These are phyloP conservation scores for Chloroceryle aenea DNA, from an alignment of 2,113 vertebrate species.

Conservation along the genomic window DNA sequence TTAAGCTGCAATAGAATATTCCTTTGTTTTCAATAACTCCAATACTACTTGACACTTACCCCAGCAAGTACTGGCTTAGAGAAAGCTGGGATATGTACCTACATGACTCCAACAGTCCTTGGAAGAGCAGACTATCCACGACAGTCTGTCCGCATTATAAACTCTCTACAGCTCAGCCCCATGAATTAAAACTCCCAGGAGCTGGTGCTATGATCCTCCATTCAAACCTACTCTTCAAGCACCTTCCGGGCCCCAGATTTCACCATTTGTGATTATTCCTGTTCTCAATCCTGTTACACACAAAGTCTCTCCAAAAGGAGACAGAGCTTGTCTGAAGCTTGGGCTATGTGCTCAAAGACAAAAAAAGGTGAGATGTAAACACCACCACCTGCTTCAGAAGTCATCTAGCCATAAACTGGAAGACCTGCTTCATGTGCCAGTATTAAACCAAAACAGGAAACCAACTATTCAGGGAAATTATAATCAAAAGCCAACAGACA, in stretches of 20 bases:
- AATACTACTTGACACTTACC: neutral
- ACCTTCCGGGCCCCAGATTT: neutral
- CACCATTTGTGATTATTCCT: neutral
- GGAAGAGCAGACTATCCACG: neutral
- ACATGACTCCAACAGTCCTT: neutral
- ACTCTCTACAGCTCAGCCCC: neutral
- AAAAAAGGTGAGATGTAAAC: neutral
- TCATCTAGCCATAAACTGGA: neutral
- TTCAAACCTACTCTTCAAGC: neutral
- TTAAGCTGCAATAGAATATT: neutral
- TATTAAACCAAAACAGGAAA: neutral
- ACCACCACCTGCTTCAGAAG: neutral
- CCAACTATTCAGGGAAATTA: neutral
- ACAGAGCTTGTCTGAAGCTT: neutral
- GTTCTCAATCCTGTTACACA: neutral
- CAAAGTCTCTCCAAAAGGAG: neutral
- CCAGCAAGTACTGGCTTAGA: neutral
- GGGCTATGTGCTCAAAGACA: neutral
- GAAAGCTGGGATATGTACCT: neutral
- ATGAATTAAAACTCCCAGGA: neutral
- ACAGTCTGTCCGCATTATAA: rapidly evolving
- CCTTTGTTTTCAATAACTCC: neutral
- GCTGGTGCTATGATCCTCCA: neutral
- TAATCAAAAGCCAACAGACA: neutral
- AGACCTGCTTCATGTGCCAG: neutral